Evolutionary conservation across 2,888 invertebrate species (phyloP), one percentile per base, ranked within the genome.

Genomic region (Limnephilus lunatus): DNA sequence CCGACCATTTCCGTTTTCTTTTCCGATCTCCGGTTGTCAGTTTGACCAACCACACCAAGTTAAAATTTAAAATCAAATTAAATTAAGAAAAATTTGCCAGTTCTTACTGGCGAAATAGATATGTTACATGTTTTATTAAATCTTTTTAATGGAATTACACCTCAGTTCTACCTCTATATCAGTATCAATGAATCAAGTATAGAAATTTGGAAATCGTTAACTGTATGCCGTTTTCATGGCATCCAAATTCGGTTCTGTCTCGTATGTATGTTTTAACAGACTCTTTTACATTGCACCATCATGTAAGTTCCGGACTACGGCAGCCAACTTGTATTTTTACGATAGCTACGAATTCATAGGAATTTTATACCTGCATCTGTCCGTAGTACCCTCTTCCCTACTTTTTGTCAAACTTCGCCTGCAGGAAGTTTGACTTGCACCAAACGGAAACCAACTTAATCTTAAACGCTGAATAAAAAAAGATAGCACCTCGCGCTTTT

Each of bases 291-390:
- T 83, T 83, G 83, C 35, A 83, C 83, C 25, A 32, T 83, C 32
- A 32, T 83, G 19, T 68, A 83, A 12, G 48, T 44, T 39, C 30
- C 35, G 48, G 14, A 30, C 86, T 9, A 68, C 44, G 31, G 68
- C 48, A 44, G 44, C n/a, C 83, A 90, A 90, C 83, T 90, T 90
- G 53, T 90, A 90, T 85, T 83, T 83, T 90, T 90, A 85, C 85
- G 90, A 85, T 53, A 82, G 32, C 44, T 86, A 83, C 83, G 32
- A 83, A 35, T 83, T 83, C 83, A 83, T 82, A 81, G 31, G 30
- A 82, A 90, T 44, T 90, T 89, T 82, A 44, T 39, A 90, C 89
- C 89, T 90, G 83, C 83, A 83, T 68, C 68, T 68, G 35, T 0
- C 25, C 25, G 31, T 12, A 83, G 83, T 25, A 32, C 19, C 25